These are phyloP conservation scores for Philotrypesis tridentata DNA, from an alignment of 1,140 invertebrate genomes.

Conservation along the genomic window DNA sequence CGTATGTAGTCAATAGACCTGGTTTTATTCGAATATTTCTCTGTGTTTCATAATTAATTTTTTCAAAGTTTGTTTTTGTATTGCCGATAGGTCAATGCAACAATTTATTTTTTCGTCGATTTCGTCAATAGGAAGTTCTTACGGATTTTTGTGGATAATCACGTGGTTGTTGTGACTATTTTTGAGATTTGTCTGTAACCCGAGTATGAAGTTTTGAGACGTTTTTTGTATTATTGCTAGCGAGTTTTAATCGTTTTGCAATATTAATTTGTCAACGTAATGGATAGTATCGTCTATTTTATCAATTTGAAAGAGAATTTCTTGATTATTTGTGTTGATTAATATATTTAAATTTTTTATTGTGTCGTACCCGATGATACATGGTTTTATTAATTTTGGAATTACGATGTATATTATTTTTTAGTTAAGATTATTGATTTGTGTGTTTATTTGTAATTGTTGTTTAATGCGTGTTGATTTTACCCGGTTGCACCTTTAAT, in stretches of 20 bases:
- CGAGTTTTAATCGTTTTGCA: no score
- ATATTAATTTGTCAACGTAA: no score
- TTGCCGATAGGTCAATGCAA: background rate
- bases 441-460: no score
- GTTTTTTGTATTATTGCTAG: no score
- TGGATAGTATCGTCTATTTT: no score
- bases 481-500: no score
- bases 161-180: background rate
- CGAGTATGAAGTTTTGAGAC: background rate
- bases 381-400: background rate
- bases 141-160: background rate
- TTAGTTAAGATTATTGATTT: no score
- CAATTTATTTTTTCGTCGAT: background rate
- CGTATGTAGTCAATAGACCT: slow-evolving; percentile 44
- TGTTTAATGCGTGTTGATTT: no score
- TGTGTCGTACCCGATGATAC: background rate
- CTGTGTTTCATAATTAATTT: slow-evolving; percentile 12
- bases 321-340: background rate
- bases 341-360: background rate
- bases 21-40: slow-evolving; percentile 45
- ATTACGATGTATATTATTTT: no score
- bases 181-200: background rate
- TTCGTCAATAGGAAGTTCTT: background rate
- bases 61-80: background rate
- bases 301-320: background rate